Evolutionary conservation across 2,113 vertebrate genomes (phyloP).

Genomic region (Acrocephalus kingi): DNA sequence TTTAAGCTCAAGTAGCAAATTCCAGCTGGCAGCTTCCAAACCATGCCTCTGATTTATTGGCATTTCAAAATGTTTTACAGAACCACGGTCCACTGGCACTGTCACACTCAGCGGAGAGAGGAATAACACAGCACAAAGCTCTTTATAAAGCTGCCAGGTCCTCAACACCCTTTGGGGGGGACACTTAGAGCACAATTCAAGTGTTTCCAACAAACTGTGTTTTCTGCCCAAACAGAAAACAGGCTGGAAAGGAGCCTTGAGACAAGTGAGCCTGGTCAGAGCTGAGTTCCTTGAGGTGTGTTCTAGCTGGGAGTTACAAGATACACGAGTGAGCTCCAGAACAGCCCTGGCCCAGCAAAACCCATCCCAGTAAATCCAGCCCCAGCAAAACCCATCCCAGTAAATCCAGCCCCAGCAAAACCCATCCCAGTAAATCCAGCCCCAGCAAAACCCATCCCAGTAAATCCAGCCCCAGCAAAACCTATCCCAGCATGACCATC

Average conservation of each 20-base stretch:
- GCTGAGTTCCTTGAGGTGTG: neutral
- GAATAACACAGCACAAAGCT: neutral
- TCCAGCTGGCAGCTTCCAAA: constrained; percentile 44
- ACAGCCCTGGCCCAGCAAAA: neutral
- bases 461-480: too few relatives aligned
- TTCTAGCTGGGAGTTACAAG: neutral
- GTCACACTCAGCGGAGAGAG: neutral
- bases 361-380: neutral
- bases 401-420: too few relatives aligned
- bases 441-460: too few relatives aligned
- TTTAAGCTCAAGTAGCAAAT: neutral
- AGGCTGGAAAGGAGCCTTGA: neutral
- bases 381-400: neutral
- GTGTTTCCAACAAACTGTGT: neutral
- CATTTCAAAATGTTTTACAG: constrained; percentile 21
- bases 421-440: too few relatives aligned
- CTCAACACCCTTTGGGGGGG: neutral
- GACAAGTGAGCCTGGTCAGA: neutral
- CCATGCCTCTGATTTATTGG: neutral
- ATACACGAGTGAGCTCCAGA: neutral
- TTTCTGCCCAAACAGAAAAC: neutral
- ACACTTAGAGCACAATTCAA: neutral
- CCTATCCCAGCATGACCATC: neutral
- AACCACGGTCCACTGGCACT: neutral
- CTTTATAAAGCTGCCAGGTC: neutral